Evolutionary conservation across 2,113 vertebrate genomes (phyloP), one percentile per base, ranked within the genome.

Genomic region (Ceuthmochares aereus): DNA sequence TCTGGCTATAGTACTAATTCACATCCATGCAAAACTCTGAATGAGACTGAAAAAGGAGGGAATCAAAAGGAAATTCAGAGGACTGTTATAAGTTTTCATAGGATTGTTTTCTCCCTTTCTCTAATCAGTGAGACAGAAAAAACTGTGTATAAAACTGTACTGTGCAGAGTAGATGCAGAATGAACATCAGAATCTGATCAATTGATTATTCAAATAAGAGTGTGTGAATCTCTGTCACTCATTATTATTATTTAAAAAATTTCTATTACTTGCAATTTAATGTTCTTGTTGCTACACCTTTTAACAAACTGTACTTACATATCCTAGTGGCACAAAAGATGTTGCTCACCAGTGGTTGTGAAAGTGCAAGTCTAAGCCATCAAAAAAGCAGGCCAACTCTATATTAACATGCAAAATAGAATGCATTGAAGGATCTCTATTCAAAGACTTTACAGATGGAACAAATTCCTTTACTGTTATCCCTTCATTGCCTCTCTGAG

Each of bases 111-210:
- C 11, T 9, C 23, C 32, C 14, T 66, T 79, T 87, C 64, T 42
- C 42, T 79, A 30, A 26, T 6, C 42, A 59, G 12, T 1, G 8
- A 64, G 27, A 29, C 10, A 81, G 30, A 52, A 86, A 69, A 60
- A 25, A 7, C 22, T 21, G 16, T 0, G 0, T 8, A 45, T 14
- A 60, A 47, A 34, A 49, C 10, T 7, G 25, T 29, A 4, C 21
- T 14, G 10, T 47, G 55, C 19, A 27, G 8, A 14, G 16, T 1
- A 51, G 26, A 26, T 42, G 14, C 10, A 40, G 40, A 59, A n/a
- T 13, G 8, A 40, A 45, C 14, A 23, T 4, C 30, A 89, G 86
- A 90, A 75, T 14, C 34, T 37, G 45, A 34, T 12, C 22, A 75
- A 63, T 12, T 7, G 7, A 36, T 16, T 18, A 55, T 12, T 51